Conservation (phyloP, 2,888 invertebrate genomes). For the Leptinotarsa juncta region DNA sequence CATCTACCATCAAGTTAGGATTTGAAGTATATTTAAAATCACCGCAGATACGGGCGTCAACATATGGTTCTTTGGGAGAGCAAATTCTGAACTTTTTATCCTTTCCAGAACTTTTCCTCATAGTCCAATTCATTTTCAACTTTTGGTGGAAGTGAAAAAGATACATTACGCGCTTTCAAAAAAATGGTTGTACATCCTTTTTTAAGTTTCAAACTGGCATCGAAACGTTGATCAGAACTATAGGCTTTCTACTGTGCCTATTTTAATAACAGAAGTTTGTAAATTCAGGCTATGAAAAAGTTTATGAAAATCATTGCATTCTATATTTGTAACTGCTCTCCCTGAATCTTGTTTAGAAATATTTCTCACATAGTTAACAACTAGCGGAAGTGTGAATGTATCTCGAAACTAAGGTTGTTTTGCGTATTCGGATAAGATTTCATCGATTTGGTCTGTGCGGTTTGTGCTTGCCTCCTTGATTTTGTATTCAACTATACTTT, state of each 20-base stretch:
- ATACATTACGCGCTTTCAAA: slow-evolving; percentile 34
- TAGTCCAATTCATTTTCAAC: slow-evolving; percentile 25
- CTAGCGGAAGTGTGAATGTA: neutral
- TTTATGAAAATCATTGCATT: no score
- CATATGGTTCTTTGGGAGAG: slow-evolving; percentile 40
- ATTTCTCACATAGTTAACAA: no score
- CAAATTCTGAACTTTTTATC: slow-evolving; percentile 39
- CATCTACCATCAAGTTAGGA: slow-evolving; percentile 27
- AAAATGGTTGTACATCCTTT: slow-evolving; percentile 16
- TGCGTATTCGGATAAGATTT: neutral
- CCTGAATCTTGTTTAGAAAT: no score
- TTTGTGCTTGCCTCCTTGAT: no score
- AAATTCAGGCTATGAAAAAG: no score
- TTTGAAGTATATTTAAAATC: slow-evolving; percentile 40
- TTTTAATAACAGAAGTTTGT: no score
- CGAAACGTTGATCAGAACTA: no score
- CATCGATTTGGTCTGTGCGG: no score
- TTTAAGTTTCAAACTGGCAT: no score
- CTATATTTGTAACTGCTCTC: no score
- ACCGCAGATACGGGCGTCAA: slow-evolving; percentile 36
- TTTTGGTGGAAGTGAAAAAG: slow-evolving; percentile 20
- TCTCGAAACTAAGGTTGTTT: neutral
- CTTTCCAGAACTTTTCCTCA: slow-evolving; percentile 39
- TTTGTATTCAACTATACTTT: no score
- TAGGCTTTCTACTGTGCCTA: no score